phyloP scores from a whole-genome alignment of 64 coral and sea anemone genomes.

The Trachythela sp. region DNA sequence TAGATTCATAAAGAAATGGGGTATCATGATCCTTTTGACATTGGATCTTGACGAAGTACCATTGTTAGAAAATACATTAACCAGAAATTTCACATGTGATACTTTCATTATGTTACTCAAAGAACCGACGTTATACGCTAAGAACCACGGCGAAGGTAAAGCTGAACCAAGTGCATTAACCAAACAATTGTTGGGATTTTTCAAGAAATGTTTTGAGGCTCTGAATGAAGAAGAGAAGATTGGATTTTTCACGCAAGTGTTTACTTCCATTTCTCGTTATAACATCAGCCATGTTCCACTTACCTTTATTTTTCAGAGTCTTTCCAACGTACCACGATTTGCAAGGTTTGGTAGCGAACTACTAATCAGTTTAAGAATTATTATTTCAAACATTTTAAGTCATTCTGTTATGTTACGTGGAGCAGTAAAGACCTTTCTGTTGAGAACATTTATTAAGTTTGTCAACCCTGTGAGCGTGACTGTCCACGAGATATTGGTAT shows the following conservation, averaged over 20 bases:
- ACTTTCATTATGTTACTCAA: slow-evolving; percentile 25
- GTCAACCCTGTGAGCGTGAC: not conserved
- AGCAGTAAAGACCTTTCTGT: slow-evolving; percentile 2
- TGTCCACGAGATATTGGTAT: not conserved
- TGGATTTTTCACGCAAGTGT: not conserved
- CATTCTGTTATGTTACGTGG: not conserved
- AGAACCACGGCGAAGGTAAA: slow-evolving; percentile 8
- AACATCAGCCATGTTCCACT: slow-evolving; percentile 11
- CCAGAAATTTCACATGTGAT: not conserved
- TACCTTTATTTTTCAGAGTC: not conserved
- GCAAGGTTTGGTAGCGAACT: not conserved
- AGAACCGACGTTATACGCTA: not conserved
- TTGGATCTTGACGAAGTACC: not conserved
- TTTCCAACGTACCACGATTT: not conserved
- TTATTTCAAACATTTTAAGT: not conserved
- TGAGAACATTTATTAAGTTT: slow-evolving; percentile 10
- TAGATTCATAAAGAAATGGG: slow-evolving; percentile 22
- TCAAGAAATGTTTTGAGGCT: not conserved
- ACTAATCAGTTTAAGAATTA: not conserved
- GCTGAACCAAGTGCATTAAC: not conserved
- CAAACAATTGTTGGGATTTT: not conserved
- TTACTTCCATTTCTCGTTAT: not conserved
- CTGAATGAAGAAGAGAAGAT: not conserved
- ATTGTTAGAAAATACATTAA: not conserved
- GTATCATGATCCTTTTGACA: not conserved